Evolutionary conservation across 2,888 invertebrate species (phyloP).

Genomic region (Antheraea assamensis): DNA sequence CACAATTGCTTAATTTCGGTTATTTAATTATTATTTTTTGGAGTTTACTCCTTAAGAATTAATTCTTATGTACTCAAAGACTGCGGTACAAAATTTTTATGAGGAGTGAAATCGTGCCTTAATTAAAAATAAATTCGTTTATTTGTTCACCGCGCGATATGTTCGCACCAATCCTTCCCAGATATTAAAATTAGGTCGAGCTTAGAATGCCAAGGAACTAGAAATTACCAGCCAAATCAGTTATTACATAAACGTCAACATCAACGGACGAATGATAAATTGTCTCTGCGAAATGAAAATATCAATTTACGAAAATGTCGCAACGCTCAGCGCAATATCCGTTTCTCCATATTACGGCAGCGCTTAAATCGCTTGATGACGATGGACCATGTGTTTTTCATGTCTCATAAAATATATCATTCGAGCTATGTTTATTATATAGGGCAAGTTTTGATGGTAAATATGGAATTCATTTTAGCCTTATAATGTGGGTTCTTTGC

Average conservation of each 20-base stretch:
- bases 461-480: not conserved
- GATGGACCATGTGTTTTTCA: slow-evolving; percentile 12
- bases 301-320: slow-evolving; percentile 39
- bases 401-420: slow-evolving; percentile 1
- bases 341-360: slow-evolving; percentile 20
- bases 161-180: too few relatives aligned
- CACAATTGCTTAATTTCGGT: too few relatives aligned
- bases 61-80: too few relatives aligned
- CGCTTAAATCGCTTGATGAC: slow-evolving; percentile 17
- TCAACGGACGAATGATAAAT: slow-evolving; percentile 31
- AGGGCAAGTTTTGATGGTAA: not conserved
- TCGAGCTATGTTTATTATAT: not conserved
- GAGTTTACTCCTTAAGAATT: too few relatives aligned
- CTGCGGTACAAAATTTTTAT: too few relatives aligned
- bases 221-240: not conserved
- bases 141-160: too few relatives aligned
- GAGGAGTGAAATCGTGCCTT: too few relatives aligned
- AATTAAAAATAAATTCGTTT: too few relatives aligned
- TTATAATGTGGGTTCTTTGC: too few relatives aligned
- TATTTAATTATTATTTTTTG: too few relatives aligned
- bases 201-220: not conserved
- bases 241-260: not conserved
- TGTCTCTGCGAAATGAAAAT: slow-evolving; percentile 31
- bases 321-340: slow-evolving; percentile 28
- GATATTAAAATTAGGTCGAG: not conserved